These are phyloP conservation scores for Strigamia crassipes DNA, from an alignment of 2,888 invertebrate genomes.

Conservation along the genomic window DNA sequence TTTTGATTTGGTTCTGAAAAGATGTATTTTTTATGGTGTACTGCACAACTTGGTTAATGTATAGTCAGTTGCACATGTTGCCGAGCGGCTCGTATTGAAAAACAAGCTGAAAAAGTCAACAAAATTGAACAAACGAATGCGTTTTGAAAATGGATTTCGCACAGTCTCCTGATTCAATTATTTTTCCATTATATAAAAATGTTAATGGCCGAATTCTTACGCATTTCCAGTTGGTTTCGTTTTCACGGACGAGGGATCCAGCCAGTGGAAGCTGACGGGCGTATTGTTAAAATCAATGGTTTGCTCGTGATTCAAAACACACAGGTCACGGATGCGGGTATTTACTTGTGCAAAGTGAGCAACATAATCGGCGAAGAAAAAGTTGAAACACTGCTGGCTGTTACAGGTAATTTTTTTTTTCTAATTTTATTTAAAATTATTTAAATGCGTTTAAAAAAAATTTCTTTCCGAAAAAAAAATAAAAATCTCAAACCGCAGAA, in stretches of 20 bases:
- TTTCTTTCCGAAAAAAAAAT: neutral
- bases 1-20: too few relatives aligned
- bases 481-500: slow-evolving; percentile 1
- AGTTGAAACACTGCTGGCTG: slow-evolving; percentile 1
- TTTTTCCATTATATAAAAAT: too few relatives aligned
- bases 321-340: neutral
- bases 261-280: neutral
- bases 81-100: too few relatives aligned
- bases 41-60: too few relatives aligned
- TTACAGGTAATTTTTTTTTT: too few relatives aligned
- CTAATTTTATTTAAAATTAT: too few relatives aligned
- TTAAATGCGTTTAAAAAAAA: neutral
- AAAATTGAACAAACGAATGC: too few relatives aligned
- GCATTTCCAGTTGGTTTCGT: slow-evolving; percentile 33
- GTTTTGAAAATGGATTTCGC: too few relatives aligned
- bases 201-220: neutral
- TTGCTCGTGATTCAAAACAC: slow-evolving; percentile 23
- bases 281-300: slow-evolving; percentile 11
- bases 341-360: slow-evolving; percentile 24
- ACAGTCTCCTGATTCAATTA: too few relatives aligned
- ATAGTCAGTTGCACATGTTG: too few relatives aligned
- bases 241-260: slow-evolving; percentile 23
- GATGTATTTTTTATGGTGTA: too few relatives aligned
- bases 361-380: slow-evolving; percentile 40
- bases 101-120: too few relatives aligned